phyloP scores from a whole-genome alignment of 2,113 vertebrate genomes.

The Ellobius talpinus region DNA sequence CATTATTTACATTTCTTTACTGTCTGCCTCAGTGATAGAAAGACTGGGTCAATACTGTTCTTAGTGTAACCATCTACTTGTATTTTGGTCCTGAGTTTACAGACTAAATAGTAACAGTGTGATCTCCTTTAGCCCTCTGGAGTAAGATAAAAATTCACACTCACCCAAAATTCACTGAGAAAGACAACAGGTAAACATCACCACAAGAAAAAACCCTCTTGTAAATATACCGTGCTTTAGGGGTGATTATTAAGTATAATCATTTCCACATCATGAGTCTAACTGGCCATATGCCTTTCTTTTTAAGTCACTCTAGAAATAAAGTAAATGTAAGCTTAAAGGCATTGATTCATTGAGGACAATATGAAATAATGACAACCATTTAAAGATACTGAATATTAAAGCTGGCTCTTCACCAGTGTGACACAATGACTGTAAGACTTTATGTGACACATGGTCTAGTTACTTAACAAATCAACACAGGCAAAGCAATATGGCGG shows the following conservation, averaged over 20 bases:
- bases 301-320: constrained; percentile 3
- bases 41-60: neutral
- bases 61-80: neutral
- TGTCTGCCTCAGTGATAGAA: neutral
- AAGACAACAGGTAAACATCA: neutral
- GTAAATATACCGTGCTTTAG: neutral
- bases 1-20: neutral
- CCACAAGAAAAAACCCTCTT: neutral
- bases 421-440: neutral
- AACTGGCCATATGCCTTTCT: constrained; percentile 5
- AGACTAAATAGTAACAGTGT: neutral
- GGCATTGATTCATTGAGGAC: neutral
- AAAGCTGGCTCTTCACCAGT: constrained; percentile 4
- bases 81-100: neutral
- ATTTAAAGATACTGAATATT: constrained; percentile 40
- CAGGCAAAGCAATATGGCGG: neutral
- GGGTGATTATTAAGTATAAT: neutral
- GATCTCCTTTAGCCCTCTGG: neutral
- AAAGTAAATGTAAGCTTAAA: neutral
- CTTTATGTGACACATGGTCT: neutral
- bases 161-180: neutral
- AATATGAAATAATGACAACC: neutral
- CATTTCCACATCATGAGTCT: neutral
- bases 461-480: constrained; percentile 24
- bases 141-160: neutral